A percentile compares a stretch with the other conserved stretches of the same genome.
Conservation (phyloP, 2,797 vertebrate genomes). For the Hippopotamyrus pictus region DNA sequence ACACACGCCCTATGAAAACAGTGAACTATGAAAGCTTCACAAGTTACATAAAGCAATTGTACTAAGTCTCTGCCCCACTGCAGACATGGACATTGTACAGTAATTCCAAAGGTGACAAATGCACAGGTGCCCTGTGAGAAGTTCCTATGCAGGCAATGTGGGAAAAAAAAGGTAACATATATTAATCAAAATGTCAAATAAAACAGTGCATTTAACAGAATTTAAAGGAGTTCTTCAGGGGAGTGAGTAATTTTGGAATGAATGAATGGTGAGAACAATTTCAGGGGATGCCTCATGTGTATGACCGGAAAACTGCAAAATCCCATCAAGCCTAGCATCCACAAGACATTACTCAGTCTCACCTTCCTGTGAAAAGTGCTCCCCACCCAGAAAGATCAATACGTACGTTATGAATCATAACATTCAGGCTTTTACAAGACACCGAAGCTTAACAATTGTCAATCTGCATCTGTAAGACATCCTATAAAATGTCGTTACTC, state of each 20-base stretch:
- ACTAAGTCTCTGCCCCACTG: background rate
- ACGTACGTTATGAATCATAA: background rate
- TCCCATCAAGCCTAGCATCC: background rate
- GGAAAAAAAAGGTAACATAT: background rate
- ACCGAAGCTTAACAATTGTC: constrained; percentile 8
- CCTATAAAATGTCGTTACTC: constrained; percentile 5
- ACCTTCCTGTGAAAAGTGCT: background rate
- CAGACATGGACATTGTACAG: background rate
- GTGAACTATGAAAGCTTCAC: background rate
- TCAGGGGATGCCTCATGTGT: background rate
- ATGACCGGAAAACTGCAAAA: background rate
- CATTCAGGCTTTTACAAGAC: constrained; percentile 8
- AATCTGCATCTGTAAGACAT: constrained; percentile 21
- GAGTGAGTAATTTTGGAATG: background rate
- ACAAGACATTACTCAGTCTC: background rate
- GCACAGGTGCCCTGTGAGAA: background rate
- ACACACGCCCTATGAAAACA: background rate
- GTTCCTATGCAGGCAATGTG: background rate
- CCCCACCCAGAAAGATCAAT: background rate
- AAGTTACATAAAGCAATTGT: background rate
- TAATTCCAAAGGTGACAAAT: background rate
- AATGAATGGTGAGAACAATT: background rate
- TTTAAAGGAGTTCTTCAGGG: background rate
- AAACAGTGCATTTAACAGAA: background rate
- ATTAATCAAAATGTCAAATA: background rate